phyloP scores from a whole-genome alignment of 2,797 vertebrate species.

The Oreortyx pictus region DNA sequence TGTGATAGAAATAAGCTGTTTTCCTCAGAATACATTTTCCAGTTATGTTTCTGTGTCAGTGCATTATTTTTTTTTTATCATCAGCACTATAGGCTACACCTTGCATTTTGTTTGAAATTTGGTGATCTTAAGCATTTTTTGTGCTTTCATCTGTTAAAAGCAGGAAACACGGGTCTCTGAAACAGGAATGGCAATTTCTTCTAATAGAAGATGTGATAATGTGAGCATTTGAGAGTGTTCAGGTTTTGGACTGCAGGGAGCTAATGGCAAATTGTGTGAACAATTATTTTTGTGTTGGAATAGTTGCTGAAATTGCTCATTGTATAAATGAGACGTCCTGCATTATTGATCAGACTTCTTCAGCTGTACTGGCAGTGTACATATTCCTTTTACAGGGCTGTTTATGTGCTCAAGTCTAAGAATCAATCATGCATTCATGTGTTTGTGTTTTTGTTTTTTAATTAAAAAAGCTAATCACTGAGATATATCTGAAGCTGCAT shows the following conservation, averaged over 20 bases:
- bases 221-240: neutral
- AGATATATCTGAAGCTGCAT: neutral
- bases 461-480: neutral
- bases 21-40: neutral
- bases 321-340: conserved; percentile 56
- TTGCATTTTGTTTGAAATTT: neutral
- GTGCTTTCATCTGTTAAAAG: neutral
- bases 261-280: conserved; percentile 46
- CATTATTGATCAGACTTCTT: conserved; percentile 71
- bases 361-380: conserved; percentile 22
- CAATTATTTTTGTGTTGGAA: conserved; percentile 50
- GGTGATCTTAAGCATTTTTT: neutral
- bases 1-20: neutral
- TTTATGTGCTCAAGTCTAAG: conserved; percentile 8
- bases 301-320: conserved; percentile 55
- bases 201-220: neutral
- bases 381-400: neutral
- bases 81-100: neutral
- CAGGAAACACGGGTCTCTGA: neutral
- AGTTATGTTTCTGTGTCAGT: neutral
- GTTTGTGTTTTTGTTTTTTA: neutral
- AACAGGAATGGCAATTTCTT: neutral
- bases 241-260: conserved; percentile 29
- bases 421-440: neutral
- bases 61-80: neutral